Percentiles rank a stretch among this genome's conserved stretches.
Conservation (phyloP, 2,797 vertebrate genomes). For the Calcarius lapponicus region DNA sequence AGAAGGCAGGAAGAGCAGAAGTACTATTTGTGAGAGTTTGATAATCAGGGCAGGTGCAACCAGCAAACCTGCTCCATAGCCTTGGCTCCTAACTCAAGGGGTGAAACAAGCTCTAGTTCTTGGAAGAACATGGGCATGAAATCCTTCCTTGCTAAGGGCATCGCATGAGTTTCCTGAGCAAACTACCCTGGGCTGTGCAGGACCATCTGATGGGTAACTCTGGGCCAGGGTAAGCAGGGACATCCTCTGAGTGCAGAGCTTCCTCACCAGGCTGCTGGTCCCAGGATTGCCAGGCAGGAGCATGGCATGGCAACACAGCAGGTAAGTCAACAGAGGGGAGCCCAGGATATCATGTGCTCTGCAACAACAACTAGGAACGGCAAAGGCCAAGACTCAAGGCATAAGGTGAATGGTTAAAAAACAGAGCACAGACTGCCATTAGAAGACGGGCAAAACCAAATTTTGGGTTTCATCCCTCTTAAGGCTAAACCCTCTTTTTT, state of each 20-base stretch:
- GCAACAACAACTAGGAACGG: background rate
- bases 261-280: background rate
- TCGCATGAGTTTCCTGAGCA: background rate
- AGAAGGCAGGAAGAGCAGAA: background rate
- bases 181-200: fast-evolving
- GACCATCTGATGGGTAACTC: background rate
- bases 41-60: background rate
- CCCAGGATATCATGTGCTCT: background rate
- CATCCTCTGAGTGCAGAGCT: background rate
- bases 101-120: background rate
- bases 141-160: background rate
- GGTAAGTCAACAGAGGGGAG: background rate
- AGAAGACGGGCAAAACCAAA: background rate
- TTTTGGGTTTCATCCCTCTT: background rate
- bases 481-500: background rate
- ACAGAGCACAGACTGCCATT: background rate
- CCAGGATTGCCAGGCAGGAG: fast-evolving
- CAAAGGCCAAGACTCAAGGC: background rate
- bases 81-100: background rate
- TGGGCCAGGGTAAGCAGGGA: background rate
- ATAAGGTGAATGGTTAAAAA: background rate
- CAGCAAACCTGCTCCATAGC: background rate
- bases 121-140: background rate
- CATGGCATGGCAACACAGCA: background rate
- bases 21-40: background rate